These are phyloP conservation scores for Eurois occulta DNA, from an alignment of 2,888 invertebrate species.

Conservation along the genomic window DNA sequence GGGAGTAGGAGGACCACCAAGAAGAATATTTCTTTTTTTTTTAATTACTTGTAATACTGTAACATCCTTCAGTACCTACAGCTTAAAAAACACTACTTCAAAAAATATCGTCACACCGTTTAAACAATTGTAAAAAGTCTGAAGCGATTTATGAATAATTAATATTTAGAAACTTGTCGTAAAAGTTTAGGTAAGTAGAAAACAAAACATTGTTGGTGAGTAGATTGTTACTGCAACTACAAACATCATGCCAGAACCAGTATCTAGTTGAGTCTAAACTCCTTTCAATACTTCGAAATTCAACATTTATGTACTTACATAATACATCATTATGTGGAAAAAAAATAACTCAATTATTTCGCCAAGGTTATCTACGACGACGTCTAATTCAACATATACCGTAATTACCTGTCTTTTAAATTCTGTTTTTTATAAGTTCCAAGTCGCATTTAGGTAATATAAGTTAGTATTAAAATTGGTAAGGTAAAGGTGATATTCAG, in stretches of 20 bases:
- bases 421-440: neutral
- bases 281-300: too few species aligned
- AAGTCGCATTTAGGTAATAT: neutral
- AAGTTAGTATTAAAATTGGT: neutral
- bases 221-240: constrained; percentile 6
- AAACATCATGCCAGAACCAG: too few species aligned
- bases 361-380: neutral
- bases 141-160: neutral
- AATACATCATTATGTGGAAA: too few species aligned
- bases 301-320: too few species aligned
- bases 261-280: too few species aligned
- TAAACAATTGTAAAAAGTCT: neutral
- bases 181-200: neutral
- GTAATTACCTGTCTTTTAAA: neutral
- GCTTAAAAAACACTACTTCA: neutral
- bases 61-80: too few species aligned
- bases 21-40: neutral
- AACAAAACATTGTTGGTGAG: neutral
- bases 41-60: neutral
- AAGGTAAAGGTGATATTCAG: too few species aligned
- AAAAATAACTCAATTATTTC: neutral
- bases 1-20: neutral
- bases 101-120: neutral
- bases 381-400: neutral
- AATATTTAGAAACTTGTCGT: neutral